Evolutionary conservation across 2,797 vertebrate species (phyloP).

Genomic region (Brachyalestes nurse): DNA sequence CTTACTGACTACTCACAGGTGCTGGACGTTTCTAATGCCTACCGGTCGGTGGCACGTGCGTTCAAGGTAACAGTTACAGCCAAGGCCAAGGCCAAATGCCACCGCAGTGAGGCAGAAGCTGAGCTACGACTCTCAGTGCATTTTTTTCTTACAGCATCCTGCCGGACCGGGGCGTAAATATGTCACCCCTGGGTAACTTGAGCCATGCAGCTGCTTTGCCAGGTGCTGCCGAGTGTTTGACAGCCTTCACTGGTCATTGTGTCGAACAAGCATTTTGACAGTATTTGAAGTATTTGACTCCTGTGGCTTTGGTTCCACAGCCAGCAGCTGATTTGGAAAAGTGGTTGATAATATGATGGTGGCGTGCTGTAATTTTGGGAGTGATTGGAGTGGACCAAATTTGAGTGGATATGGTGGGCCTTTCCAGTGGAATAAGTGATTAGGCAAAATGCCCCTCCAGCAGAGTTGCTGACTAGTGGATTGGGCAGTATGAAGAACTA

Average conservation of each 20-base stretch:
- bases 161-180: conserved; percentile 62
- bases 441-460: not conserved
- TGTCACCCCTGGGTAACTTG: conserved; percentile 65
- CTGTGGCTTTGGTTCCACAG: conserved; percentile 17
- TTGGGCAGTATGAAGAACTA: not conserved
- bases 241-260: conserved; percentile 53
- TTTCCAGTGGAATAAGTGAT: conserved; percentile 3
- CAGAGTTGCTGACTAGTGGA: conserved; percentile 1
- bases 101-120: conserved; percentile 43
- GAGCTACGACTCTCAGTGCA: conserved; percentile 21
- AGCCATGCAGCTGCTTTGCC: conserved; percentile 62
- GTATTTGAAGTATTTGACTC: conserved; percentile 40
- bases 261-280: conserved; percentile 62
- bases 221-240: conserved; percentile 65
- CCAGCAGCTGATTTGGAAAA: not conserved
- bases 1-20: conserved; percentile 2
- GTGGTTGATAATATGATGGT: not conserved
- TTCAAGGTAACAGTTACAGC: conserved; percentile 59
- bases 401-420: conserved; percentile 7
- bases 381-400: not conserved
- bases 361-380: not conserved
- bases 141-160: conserved; percentile 44
- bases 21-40: conserved; percentile 16
- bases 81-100: conserved; percentile 65
- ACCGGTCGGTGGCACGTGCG: conserved; percentile 22